A percentile compares a stretch with the other conserved stretches of the same genome.
Conservation (phyloP, 2,113 vertebrate species). For the Salvator merianae region DNA sequence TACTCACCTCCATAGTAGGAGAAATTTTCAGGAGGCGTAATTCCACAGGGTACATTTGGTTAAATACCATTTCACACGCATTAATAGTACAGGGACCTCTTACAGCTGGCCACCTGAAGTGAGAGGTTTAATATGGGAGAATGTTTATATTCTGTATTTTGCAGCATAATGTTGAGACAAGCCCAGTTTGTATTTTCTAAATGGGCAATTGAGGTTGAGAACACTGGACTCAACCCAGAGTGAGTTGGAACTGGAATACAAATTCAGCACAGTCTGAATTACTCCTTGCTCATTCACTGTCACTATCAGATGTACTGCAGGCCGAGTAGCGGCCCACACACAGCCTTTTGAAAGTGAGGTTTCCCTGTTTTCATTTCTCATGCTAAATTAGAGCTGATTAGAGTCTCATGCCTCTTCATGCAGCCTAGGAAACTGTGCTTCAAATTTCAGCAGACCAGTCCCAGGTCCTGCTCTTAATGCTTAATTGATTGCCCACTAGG, state of each 20-base stretch:
- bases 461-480: not conserved
- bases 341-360: not conserved
- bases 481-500: constrained; percentile 15
- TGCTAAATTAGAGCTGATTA: constrained; percentile 17
- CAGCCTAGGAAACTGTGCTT: constrained; percentile 16
- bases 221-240: not conserved
- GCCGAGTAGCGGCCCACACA: not conserved
- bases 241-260: not conserved
- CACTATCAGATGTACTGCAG: not conserved
- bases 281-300: not conserved
- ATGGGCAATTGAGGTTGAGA: not conserved
- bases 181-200: not conserved
- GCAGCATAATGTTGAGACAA: not conserved
- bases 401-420: not conserved
- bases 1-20: no score
- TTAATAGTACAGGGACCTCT: no score
- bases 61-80: no score
- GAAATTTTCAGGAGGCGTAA: no score
- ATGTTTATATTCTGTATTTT: not conserved
- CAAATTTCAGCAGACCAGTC: not conserved
- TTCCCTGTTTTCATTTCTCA: not conserved
- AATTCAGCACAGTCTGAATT: not conserved
- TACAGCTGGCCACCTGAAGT: no score
- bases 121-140: not conserved
- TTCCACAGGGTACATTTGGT: no score